Percentiles rank a stretch among this genome's conserved stretches.
These are phyloP conservation scores for Phocoena phocoena DNA, from an alignment of 2,113 vertebrate genomes.

Conservation along the genomic window DNA sequence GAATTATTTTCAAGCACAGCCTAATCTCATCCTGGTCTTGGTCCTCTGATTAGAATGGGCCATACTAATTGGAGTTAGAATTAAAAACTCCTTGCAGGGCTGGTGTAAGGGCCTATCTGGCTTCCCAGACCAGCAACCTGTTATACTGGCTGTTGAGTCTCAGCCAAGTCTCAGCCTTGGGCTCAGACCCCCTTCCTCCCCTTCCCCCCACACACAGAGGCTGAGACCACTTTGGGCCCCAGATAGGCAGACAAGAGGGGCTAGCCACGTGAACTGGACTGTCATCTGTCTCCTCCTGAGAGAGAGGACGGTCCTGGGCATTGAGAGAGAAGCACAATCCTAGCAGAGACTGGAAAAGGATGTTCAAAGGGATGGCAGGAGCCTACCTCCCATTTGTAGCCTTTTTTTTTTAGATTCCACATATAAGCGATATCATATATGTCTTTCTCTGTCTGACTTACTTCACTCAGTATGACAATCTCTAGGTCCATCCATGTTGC, in stretches of 20 bases:
- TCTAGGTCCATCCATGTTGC: too few relatives aligned
- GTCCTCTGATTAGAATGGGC: neutral
- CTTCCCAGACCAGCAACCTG: neutral
- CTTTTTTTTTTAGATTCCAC: too few relatives aligned
- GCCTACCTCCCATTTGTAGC: neutral
- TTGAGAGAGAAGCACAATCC: neutral
- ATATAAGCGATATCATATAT: too few relatives aligned
- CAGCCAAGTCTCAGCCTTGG: neutral
- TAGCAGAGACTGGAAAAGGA: neutral
- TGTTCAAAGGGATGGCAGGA: neutral
- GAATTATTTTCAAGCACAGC: neutral
- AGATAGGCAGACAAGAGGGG: neutral
- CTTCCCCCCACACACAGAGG: neutral
- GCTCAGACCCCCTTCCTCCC: neutral
- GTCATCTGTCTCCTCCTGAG: neutral
- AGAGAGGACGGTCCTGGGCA: neutral
- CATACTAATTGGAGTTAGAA: neutral
- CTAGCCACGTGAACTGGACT: neutral
- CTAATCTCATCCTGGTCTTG: neutral
- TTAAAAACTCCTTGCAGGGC: neutral
- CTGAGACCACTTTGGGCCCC: neutral
- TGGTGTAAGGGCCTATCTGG: neutral
- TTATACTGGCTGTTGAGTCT: neutral
- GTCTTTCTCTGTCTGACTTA: too few relatives aligned
- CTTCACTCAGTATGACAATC: too few relatives aligned